Base-by-base conservation (phyloP, 2,113 vertebrate species). In the Grantiella picta region DNA sequence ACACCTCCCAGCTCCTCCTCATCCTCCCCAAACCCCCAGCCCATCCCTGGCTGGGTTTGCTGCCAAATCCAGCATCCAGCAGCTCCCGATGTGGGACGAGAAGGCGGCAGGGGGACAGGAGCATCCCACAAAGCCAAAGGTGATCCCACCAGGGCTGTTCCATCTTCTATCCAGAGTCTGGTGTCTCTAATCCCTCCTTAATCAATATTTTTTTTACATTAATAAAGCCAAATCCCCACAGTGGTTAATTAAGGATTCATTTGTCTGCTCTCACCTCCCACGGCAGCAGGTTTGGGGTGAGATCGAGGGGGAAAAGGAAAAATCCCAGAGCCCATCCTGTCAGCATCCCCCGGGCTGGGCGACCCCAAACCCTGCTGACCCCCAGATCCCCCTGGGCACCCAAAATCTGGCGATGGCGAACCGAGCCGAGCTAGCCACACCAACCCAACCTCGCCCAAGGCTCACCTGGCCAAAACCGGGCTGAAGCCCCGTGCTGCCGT, bases 241-340 rank as follows among this genome's bases (percentile, higher is more conserved):
- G 52, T 15, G 49, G 14, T 47, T 76, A 14, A 79, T 82, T 54
- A 50, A 47, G 36, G 40, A 45, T 31, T 63, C 0, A 0, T 40
- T 77, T 8, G 2, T 38, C 38, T 38, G 38, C 38, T 38, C 38
- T 38, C 38, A 38, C 27, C 63, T 69, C 77, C 12, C 77, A 3
- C 18, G 0, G 0, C 1, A 4, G 59, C 36, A 18, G 50, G 33
- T 38, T 77, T 38, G 11, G 59, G 35, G 50, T 11, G 35, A 60
- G 29, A 68, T 19, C 19, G 4, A 57, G 8, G 5, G 1, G 5
- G 3, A 7, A 0, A 10, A 36, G 42, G 42, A 16, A 75, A 47
- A 2, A 11, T 4, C 22, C 36, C 61, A 3, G 35, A 5, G 44
- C 69, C 7, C 56, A 23, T 11, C 54, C 47, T 12, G 1, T 1